Base-by-base conservation (phyloP, 2,888 invertebrate species). In the Philaethria dido region DNA sequence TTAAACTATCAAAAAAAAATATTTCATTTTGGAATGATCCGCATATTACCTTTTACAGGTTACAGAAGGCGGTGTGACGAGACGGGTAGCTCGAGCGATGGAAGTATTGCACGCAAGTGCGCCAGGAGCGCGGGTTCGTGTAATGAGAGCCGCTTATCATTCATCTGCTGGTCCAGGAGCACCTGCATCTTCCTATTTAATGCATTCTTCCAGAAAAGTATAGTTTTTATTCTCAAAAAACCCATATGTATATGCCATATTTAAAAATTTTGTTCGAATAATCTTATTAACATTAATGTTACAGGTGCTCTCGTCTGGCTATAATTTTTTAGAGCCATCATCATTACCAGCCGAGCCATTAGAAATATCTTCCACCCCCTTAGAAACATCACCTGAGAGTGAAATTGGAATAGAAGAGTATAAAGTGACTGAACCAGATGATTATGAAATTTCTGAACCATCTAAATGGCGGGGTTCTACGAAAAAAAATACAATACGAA, bases 61-160 rank as follows among this genome's bases (percentile, higher is more conserved):
- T 71, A 88, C 86, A 45, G 89, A 89, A 74, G 92, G 89, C 16
- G 92, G 92, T 8, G 89, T 92, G 73, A 92, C 92, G 70, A 87
- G 93, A 66, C 93, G 92, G 36, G 90, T 93, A 45, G 91, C 92
- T 60, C 89, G 92, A 1, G 92, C 92, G 0, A 93, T 96, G 91
- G 96, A 96, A 86, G 95, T 96, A 76, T 93, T 95, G 73, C 94
- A 95, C 80, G 94, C 95, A 62, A 95, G 94, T 80, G 94, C 94
- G 70, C 95, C 95, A 52, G 95, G 94, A 8, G 94, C 95, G 57
- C 94, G 94, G 36, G 90, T 96, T 79, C 95, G 96, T 77, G 95
- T 96, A 72, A 94, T 96, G 90, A 94, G 95, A 75, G 94, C 96
- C 52, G 84, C 94, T 0, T 92, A 89, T 77, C 92, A 92, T 78